These are phyloP conservation scores for Xiphorhynchus erythropygius DNA, from an alignment of 2,797 vertebrate species.

Conservation along the genomic window DNA sequence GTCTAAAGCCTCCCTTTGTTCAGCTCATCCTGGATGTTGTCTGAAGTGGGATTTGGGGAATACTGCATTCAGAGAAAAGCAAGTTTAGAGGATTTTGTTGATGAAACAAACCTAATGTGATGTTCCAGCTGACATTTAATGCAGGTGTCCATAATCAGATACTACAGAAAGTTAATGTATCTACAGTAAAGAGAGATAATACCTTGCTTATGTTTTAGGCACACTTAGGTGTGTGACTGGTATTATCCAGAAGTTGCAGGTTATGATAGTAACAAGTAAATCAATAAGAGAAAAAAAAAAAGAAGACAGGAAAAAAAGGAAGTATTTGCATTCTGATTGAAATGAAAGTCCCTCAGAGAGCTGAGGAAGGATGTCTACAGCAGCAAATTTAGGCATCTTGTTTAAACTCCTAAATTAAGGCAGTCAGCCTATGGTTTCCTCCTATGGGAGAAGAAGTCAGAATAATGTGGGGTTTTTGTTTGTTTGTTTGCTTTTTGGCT, in stretches of 20 bases:
- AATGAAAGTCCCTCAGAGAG: background rate
- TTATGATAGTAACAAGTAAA: background rate
- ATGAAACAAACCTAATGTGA: background rate
- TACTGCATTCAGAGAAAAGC: background rate
- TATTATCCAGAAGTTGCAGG: background rate
- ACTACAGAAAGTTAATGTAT: background rate
- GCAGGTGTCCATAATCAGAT: background rate
- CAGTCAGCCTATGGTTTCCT: background rate
- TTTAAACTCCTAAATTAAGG: background rate
- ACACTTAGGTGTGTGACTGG: background rate
- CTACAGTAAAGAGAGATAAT: background rate
- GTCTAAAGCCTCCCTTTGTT: background rate
- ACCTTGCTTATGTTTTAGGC: background rate
- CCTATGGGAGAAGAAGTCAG: background rate
- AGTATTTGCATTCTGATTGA: background rate
- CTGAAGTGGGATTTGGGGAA: constrained; percentile 49
- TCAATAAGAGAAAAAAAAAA: background rate
- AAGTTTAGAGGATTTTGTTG: constrained; percentile 11
- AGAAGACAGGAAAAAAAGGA: background rate
- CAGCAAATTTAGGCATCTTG: background rate
- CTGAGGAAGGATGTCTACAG: background rate
- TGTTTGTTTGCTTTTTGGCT: background rate
- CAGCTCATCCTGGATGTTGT: constrained; percentile 18
- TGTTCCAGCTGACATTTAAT: constrained; percentile 3
- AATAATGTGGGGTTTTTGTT: background rate